Evolutionary conservation across 2,888 invertebrate genomes (phyloP).

Genomic region (Leptothorax acervorum): DNA sequence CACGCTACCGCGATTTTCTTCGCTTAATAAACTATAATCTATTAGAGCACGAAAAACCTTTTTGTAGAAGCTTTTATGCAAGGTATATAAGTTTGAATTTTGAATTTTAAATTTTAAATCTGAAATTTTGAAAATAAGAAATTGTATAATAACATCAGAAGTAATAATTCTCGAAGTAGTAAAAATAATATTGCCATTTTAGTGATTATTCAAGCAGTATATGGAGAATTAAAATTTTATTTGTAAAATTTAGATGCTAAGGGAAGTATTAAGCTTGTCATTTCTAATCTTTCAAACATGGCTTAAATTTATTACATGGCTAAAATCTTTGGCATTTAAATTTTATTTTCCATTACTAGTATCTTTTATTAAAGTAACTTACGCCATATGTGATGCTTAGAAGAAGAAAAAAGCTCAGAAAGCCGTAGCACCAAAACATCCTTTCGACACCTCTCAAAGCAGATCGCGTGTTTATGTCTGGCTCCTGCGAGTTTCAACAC

Average conservation of each 20-base stretch:
- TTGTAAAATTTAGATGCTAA: neutral
- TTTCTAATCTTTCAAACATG: neutral
- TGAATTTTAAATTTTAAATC: neutral
- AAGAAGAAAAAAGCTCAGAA: conserved; percentile 17
- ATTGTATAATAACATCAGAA: neutral
- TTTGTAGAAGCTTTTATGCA: neutral
- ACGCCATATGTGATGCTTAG: conserved; percentile 5
- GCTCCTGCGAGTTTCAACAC: conserved; percentile 35
- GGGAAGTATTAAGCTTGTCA: neutral
- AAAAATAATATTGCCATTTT: conserved; percentile 8
- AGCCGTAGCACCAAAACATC: conserved; percentile 36
- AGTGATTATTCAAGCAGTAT: neutral
- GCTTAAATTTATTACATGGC: neutral
- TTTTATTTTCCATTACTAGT: neutral
- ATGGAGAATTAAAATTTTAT: neutral
- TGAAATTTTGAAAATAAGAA: neutral
- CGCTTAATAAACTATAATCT: neutral
- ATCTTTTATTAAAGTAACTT: conserved; percentile 10
- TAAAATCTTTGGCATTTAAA: neutral
- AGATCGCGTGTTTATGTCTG: neutral
- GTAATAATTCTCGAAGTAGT: neutral
- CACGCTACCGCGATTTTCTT: neutral
- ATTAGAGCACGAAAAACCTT: neutral
- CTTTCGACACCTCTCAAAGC: neutral
- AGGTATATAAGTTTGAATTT: neutral